Evolutionary conservation across 2,888 invertebrate genomes (phyloP), one percentile per base, ranked within the genome.

Genomic region (Caenorhabditis sinica): DNA sequence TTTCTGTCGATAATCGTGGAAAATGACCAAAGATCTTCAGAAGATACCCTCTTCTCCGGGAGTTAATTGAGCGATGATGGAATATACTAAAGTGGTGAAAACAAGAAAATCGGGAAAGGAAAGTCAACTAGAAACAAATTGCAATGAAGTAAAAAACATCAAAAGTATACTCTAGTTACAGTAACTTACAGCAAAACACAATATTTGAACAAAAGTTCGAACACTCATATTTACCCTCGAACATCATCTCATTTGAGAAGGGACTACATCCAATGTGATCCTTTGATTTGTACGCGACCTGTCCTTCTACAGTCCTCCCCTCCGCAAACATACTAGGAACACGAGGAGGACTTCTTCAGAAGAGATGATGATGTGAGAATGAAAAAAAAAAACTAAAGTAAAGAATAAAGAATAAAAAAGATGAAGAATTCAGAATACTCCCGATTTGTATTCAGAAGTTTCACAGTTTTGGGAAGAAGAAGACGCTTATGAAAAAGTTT

Each of bases 241-340:
- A 36, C 56, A 71, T 56, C 23, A n/a, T n/a, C 13, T 6, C 20
- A 51, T 56, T 36, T 20, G 1, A 11, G 30, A 25, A 30, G 33
- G 49, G 20, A 49, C 49, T 9, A 49, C 4, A 49, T 20, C 40
- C 20, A 49, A 49, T 49, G 49, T 61, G 61, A 69, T 77, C 69
- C 69, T 63, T 61, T 49, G 53, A 63, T 71, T 75, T 66, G 45
- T 73, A 30, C 53, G 53, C 43, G 28, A 13, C 36, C 58, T 28
- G 15, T 15, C 58, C 43, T 25, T 25, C 20, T 76, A 58, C 68
- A 60, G 43, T 58, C n/a, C n/a, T 13, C 13, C 33, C 9, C 40
- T 40, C 40, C 33, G 61, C 58, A 77, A 77, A 77, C 66, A 77
- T 51, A 28, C 61, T 53, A 69, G 69, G 49, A 77, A 77, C 77